Percentiles rank a stretch among this genome's conserved stretches.
These are phyloP conservation scores for Cherax quadricarinatus DNA, from an alignment of 1,140 invertebrate genomes.

Conservation along the genomic window DNA sequence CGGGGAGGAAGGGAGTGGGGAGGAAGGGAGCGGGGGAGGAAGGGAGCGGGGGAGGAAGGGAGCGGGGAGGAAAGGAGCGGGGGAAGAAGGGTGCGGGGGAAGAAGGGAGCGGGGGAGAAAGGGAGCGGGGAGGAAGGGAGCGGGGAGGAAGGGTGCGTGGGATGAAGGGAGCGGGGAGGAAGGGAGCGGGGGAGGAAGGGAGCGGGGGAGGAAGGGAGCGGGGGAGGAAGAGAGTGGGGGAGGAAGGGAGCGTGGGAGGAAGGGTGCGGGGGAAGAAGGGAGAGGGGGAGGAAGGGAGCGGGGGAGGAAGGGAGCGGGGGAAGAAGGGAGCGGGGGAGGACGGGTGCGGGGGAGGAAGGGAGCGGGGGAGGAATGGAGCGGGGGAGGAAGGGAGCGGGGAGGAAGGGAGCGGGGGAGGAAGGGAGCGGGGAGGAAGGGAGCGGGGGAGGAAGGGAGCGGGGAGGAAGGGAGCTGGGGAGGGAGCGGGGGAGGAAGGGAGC, in stretches of 20 bases:
- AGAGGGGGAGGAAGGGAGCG: background rate
- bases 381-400: background rate
- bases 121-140: background rate
- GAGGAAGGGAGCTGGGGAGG: background rate
- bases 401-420: too few relatives aligned
- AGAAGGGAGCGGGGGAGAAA: background rate
- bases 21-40: background rate
- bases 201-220: too few relatives aligned
- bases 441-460: background rate
- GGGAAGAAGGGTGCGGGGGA: background rate
- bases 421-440: too few relatives aligned
- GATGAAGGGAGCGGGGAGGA: background rate
- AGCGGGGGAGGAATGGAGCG: too few relatives aligned
- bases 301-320: background rate
- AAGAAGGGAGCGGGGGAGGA: background rate
- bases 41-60: too few relatives aligned
- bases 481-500: background rate
- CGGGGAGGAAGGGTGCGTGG: background rate
- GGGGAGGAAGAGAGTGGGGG: background rate
- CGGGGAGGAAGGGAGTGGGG: background rate
- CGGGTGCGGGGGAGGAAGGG: background rate
- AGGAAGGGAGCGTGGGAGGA: background rate
- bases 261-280: background rate
- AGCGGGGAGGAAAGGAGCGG: too few relatives aligned
- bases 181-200: background rate